Conservation (phyloP, 1,140 invertebrate genomes). For the Drosophila sproati region DNA sequence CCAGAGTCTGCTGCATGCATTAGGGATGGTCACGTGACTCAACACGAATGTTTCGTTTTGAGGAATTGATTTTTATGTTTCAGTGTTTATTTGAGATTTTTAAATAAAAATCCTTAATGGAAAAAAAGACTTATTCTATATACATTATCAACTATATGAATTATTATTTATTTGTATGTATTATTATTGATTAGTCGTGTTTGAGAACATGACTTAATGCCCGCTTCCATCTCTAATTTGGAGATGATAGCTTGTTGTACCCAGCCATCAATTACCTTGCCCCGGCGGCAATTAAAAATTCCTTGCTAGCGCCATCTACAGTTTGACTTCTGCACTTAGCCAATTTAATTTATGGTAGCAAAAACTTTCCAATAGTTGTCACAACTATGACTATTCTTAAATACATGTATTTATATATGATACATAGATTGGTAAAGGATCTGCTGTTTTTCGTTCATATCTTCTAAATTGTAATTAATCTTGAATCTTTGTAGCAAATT, state of each 20-base stretch:
- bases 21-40: neutral
- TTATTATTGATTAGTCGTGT: neutral
- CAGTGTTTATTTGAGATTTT: neutral
- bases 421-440: constrained; percentile 20
- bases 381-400: constrained; percentile 22
- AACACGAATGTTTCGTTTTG: too few species aligned
- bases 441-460: constrained; percentile 44
- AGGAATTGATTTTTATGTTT: neutral
- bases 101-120: too few species aligned
- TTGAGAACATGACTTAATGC: neutral
- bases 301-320: constrained; percentile 42
- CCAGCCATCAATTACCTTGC: constrained; percentile 37
- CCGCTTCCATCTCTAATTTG: constrained; percentile 19
- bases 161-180: neutral
- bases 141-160: too few species aligned
- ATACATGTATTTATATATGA: neutral
- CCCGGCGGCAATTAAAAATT: constrained; percentile 56
- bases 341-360: constrained; percentile 32
- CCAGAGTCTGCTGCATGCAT: neutral
- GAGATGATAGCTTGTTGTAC: neutral
- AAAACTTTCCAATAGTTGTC: constrained; percentile 57
- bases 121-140: too few species aligned
- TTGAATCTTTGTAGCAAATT: constrained; percentile 61
- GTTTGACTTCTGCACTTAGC: constrained; percentile 45
- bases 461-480: constrained; percentile 74